A percentile compares a stretch with the other conserved stretches of the same genome.
Evolutionary conservation across 2,113 vertebrate species (phyloP).

Genomic region (Bambusicola thoracicus): DNA sequence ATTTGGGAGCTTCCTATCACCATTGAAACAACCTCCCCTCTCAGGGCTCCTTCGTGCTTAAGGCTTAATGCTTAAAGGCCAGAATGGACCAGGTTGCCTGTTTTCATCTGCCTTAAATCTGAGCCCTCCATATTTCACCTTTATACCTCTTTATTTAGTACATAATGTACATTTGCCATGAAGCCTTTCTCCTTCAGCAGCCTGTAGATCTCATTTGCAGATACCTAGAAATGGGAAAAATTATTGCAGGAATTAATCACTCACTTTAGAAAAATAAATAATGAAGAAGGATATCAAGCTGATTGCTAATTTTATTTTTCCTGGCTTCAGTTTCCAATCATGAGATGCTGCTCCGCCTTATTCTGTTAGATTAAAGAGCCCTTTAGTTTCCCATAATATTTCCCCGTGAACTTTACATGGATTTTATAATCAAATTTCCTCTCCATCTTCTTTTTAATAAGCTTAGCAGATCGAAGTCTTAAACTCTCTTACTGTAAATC

Average conservation of each 20-base stretch:
- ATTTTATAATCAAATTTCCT: conserved; percentile 49
- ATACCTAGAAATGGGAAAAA: conserved; percentile 18
- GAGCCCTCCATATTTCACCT: background rate
- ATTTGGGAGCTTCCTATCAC: background rate
- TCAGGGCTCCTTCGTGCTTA: background rate
- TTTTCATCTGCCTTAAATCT: background rate
- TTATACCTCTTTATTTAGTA: background rate
- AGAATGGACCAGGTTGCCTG: background rate
- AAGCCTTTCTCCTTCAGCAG: background rate
- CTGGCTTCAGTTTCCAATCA: conserved; percentile 54
- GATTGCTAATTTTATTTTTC: conserved; percentile 69
- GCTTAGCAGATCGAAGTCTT: conserved; percentile 39
- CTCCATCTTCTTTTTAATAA: conserved; percentile 58
- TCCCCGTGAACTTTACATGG: conserved; percentile 38
- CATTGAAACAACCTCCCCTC: background rate
- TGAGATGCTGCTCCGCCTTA: conserved; percentile 28
- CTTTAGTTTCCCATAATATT: conserved; percentile 32
- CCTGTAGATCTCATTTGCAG: conserved; percentile 30
- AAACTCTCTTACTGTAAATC: conserved; percentile 1
- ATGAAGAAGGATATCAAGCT: background rate
- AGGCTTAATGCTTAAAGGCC: background rate
- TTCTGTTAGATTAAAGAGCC: conserved; percentile 52
- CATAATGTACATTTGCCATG: background rate
- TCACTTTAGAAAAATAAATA: conserved; percentile 12
- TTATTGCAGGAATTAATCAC: conserved; percentile 36